Evolutionary conservation across 2,888 invertebrate genomes (phyloP).

Genomic region (Priocnemis perturbator): DNA sequence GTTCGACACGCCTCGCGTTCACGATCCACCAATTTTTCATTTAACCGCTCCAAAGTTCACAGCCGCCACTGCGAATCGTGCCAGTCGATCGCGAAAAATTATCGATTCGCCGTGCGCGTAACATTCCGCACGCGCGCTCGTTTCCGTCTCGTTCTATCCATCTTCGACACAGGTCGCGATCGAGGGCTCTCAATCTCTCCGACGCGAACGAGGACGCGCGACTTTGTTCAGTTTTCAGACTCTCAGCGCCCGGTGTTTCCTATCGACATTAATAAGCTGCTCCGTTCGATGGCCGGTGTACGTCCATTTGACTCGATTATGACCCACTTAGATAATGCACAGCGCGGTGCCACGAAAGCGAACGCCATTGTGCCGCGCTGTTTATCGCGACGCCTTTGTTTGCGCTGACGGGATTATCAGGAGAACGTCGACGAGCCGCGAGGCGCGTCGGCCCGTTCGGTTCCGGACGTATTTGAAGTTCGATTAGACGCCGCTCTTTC

Average conservation of each 20-base stretch:
- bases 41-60: no score
- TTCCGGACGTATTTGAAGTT: neutral
- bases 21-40: no score
- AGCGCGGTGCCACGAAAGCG: neutral
- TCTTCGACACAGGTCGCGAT: no score
- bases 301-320: conserved; percentile 29
- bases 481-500: conserved; percentile 6
- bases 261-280: conserved; percentile 23
- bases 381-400: conserved; percentile 8
- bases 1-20: no score
- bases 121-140: no score
- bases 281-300: conserved; percentile 15
- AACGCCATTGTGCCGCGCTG: neutral
- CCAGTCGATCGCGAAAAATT: no score
- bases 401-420: conserved; percentile 11
- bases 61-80: no score
- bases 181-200: no score
- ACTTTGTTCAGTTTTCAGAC: neutral
- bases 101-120: no score
- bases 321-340: conserved; percentile 14
- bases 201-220: neutral
- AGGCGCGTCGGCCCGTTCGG: conserved; percentile 4
- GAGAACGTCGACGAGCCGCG: conserved; percentile 12
- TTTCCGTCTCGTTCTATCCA: no score
- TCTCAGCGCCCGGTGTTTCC: conserved; percentile 16